A percentile compares a stretch with the other conserved stretches of the same genome.
Evolutionary conservation across 2,113 vertebrate genomes (phyloP).

Genomic region (Sylvicapra grimmia): DNA sequence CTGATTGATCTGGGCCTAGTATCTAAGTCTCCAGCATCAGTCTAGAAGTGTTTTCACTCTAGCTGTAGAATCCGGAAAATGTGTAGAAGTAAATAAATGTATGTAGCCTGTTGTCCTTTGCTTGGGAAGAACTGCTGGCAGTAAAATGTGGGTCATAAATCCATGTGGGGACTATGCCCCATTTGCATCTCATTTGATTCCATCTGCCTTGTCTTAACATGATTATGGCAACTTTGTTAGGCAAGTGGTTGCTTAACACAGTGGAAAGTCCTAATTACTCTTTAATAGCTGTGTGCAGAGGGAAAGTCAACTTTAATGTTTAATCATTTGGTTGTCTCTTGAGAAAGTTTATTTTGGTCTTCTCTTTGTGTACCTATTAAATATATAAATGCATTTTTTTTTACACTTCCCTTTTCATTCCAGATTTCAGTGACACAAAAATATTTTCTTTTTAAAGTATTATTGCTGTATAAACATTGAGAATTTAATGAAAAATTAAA

Average conservation of each 20-base stretch:
- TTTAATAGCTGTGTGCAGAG: conserved; percentile 38
- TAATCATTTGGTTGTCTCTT: conserved; percentile 39
- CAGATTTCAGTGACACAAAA: conserved; percentile 47
- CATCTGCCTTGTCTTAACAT: conserved; percentile 33
- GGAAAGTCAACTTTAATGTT: conserved; percentile 37
- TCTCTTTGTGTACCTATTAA: conserved; percentile 36
- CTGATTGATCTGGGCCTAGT: not conserved
- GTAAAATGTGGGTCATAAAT: not conserved
- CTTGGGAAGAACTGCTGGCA: not conserved
- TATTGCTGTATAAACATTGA: conserved; percentile 56
- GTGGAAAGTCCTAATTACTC: conserved; percentile 64
- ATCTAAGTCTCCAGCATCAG: not conserved
- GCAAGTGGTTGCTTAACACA: conserved; percentile 57
- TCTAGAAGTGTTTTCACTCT: not conserved
- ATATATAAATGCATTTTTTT: conserved; percentile 10
- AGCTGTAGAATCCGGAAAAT: not conserved
- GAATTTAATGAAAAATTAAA: conserved; percentile 68
- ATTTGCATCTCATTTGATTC: conserved; percentile 44
- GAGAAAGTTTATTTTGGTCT: conserved; percentile 35
- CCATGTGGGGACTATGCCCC: not conserved
- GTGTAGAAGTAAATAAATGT: not conserved
- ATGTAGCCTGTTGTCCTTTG: not conserved
- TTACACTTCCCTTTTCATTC: conserved; percentile 41
- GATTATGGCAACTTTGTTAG: conserved; percentile 38
- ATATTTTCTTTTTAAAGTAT: conserved; percentile 56